Evolutionary conservation across 2,797 vertebrate genomes (phyloP), one percentile per base, ranked within the genome.

Genomic region (Macropodus opercularis): DNA sequence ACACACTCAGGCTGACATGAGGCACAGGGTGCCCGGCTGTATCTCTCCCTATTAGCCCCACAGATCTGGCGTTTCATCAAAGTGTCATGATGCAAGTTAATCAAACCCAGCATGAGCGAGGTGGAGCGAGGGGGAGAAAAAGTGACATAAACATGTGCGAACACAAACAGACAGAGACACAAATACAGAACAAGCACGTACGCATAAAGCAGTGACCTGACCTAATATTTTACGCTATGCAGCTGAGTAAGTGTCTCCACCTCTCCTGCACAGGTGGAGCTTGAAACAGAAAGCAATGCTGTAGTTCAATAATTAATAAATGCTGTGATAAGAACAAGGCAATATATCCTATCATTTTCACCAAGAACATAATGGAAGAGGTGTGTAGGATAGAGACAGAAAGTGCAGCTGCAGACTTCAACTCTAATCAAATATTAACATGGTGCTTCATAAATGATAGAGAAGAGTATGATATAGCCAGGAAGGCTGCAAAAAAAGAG

Each of bases 401-500:
- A 80, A 73, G 81, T 75, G 58, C 63, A 61, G 79, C 79, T 61
- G 80, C 75, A 86, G 77, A 86, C 77, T 63, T 72, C 47, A 57
- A 60, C 43, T 77, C 81, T 84, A 32, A 91, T 90, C 62, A 89
- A 88, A 91, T 87, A 90, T 91, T 89, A 86, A 89, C 74, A 76
- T 3, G 38, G 18, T 72, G 72, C 69, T 73, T 82, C 78, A 81
- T 86, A 67, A 85, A 90, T 86, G 75, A 83, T 80, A 68, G 56
- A 82, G 39, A 73, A 14, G 69, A 69, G 56, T 46, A 47, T 84
- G 80, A 87, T 83, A 71, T 15, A 69, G 70, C 42, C 64, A 51
- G 36, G 36, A 18, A 48, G 57, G 47, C 58, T 39, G 34, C 31
- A 59, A 77, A 72, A n/a, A 49, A 46, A 8, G 31, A 60, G 36